Evolutionary conservation across 2,113 vertebrate species (phyloP).

Genomic region (Orientallactaga bullata): DNA sequence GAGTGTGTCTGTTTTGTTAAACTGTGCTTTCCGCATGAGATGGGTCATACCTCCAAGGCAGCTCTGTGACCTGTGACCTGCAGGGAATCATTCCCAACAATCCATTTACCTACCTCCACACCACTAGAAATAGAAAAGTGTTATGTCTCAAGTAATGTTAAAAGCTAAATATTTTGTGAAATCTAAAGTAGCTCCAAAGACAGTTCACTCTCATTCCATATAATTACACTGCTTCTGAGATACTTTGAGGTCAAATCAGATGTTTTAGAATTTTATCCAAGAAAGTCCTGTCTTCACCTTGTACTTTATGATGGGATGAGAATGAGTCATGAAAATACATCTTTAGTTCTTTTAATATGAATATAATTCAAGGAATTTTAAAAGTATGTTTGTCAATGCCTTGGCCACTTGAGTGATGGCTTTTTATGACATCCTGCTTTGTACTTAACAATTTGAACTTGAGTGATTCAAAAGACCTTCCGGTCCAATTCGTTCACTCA

Average conservation of each 20-base stretch:
- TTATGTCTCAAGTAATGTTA: background rate
- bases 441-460: slow-evolving; percentile 50
- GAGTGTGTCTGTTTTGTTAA: background rate
- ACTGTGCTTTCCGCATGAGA: slow-evolving; percentile 1
- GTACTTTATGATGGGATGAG: background rate
- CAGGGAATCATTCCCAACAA: background rate
- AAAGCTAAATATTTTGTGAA: slow-evolving; percentile 25
- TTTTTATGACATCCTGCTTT: background rate
- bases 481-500: background rate
- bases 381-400: background rate
- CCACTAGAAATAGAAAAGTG: background rate
- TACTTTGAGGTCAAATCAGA: background rate
- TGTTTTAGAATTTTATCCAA: background rate
- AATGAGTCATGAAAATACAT: background rate
- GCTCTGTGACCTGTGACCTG: background rate
- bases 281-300: slow-evolving; percentile 6
- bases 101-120: background rate
- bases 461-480: background rate
- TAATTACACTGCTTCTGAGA: slow-evolving; percentile 30
- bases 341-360: background rate
- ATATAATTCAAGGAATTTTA: background rate
- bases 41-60: background rate
- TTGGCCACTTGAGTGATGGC: background rate
- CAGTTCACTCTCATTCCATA: background rate
- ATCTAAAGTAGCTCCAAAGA: background rate